These are phyloP conservation scores for Acholoe squamosa DNA, from an alignment of 2,888 invertebrate species.

Conservation along the genomic window DNA sequence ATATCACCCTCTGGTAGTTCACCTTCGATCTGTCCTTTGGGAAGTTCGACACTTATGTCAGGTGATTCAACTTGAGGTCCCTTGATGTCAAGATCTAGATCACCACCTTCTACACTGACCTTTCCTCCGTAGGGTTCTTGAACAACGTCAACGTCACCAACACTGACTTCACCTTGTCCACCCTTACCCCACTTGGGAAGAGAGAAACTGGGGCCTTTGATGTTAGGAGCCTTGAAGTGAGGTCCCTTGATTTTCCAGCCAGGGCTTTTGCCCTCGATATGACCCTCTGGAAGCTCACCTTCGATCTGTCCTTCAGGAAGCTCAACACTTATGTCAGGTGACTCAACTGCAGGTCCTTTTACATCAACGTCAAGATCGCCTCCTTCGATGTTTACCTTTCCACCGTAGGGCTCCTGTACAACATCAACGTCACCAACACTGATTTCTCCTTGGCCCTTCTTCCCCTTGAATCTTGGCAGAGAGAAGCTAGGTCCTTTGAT, in stretches of 20 bases:
- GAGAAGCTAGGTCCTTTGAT: slow-evolving; percentile 17
- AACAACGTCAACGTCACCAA: slow-evolving; percentile 30
- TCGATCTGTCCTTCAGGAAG: background rate
- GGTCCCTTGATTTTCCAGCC: slow-evolving; percentile 41
- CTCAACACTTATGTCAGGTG: background rate
- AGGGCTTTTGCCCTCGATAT: background rate
- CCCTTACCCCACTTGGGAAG: slow-evolving; percentile 30
- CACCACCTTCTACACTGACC: slow-evolving; percentile 47
- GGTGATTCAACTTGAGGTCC: slow-evolving; percentile 22
- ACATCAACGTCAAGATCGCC: background rate
- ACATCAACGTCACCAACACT: slow-evolving; percentile 20
- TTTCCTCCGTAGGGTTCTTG: slow-evolving; percentile 44
- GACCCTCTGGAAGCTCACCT: background rate
- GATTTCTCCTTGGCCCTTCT: slow-evolving; percentile 10
- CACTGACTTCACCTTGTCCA: background rate
- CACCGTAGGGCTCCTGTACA: background rate
- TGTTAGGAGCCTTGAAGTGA: slow-evolving; percentile 32
- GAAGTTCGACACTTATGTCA: slow-evolving; percentile 23
- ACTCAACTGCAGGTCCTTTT: no score
- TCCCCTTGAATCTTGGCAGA: background rate
- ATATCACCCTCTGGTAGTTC: slow-evolving; percentile 28
- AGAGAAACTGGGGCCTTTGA: slow-evolving; percentile 41
- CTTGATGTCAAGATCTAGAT: slow-evolving; percentile 12
- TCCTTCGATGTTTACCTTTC: background rate
- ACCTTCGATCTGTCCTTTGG: slow-evolving; percentile 44